phyloP scores from a whole-genome alignment of 1,140 invertebrate genomes.

The Homarus americanus region DNA sequence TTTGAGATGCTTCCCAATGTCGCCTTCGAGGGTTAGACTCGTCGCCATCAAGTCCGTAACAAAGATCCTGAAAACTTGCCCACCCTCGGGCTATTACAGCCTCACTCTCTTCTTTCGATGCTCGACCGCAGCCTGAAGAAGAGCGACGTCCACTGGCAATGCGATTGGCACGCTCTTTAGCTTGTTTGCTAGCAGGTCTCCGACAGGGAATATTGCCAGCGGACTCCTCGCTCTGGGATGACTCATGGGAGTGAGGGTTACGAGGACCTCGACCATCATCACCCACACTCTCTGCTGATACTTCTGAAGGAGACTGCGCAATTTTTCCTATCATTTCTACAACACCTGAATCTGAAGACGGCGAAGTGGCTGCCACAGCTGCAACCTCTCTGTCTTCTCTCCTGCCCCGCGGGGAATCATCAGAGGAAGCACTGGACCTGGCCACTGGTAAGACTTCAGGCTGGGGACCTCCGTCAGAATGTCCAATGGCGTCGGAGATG shows the following conservation, averaged over 20 bases:
- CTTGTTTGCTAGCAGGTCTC: constrained; percentile 21
- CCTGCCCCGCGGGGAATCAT: constrained; percentile 21
- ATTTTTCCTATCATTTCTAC: constrained; percentile 58
- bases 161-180: constrained; percentile 41
- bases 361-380: constrained; percentile 38
- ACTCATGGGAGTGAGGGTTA: background rate
- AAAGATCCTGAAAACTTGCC: background rate
- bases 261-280: background rate
- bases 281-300: constrained; percentile 33
- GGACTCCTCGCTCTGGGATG: background rate
- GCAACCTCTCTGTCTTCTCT: constrained; percentile 12
- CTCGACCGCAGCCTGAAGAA: background rate
- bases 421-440: constrained; percentile 23
- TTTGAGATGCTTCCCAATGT: background rate
- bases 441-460: background rate
- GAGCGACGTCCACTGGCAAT: constrained; percentile 20
- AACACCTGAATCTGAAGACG: constrained; percentile 62
- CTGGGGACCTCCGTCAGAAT: background rate
- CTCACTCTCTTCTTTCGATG: background rate
- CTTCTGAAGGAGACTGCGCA: constrained; percentile 42
- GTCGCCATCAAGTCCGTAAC: background rate
- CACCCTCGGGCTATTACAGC: background rate
- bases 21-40: background rate
- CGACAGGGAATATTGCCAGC: background rate
- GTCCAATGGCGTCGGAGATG: background rate